Evolutionary conservation across 2,113 vertebrate species (phyloP), one percentile per base, ranked within the genome.

Genomic region (Sceloporus undulatus): DNA sequence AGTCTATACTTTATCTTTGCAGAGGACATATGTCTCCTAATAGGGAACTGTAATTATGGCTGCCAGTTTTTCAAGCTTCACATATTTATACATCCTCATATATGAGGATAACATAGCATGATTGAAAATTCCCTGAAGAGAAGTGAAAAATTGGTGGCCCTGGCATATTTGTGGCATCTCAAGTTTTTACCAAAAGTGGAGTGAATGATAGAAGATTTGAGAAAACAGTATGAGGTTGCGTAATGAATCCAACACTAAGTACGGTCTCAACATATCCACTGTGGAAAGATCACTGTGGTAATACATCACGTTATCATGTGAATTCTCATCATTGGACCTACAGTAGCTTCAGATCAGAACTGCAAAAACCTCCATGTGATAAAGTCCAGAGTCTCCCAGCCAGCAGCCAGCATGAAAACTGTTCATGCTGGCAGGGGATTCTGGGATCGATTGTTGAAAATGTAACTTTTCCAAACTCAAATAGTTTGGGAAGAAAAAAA

Each of bases 401-500:
- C 34, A 34, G 34, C 42, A 48, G 42, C 42, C 6, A 48, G 42
- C 6, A 6, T 48, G 42, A 48, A 48, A 48, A 48, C 6, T 48
- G 42, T 4, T 48, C 42, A 59, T 59, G 14, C 10, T 16, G 59
- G 18, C 1, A 62, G 18, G 11, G 18, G 59, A 62, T 62, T 62
- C 59, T 62, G 59, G 59, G 59, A 62, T 18, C 3, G 14, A 18
- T 62, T 16, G 59, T 62, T 18, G 16, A 62, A 62, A 62, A 62
- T 62, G 13, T 14, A 62, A 62, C 18, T 1, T 62, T 62, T 62
- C 10, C 59, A 62, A 62, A 62, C 18, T 14, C 59, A 16, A 13
- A 75, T 42, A 70, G 13, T 42, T 73, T n/a, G 42, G 16, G 38
- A 76, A 40, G 4, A 34, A 73, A 88, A 92, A 71, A 89, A 93